Base-by-base conservation (phyloP, 2,113 vertebrate genomes). In the Thunnus thynnus region DNA sequence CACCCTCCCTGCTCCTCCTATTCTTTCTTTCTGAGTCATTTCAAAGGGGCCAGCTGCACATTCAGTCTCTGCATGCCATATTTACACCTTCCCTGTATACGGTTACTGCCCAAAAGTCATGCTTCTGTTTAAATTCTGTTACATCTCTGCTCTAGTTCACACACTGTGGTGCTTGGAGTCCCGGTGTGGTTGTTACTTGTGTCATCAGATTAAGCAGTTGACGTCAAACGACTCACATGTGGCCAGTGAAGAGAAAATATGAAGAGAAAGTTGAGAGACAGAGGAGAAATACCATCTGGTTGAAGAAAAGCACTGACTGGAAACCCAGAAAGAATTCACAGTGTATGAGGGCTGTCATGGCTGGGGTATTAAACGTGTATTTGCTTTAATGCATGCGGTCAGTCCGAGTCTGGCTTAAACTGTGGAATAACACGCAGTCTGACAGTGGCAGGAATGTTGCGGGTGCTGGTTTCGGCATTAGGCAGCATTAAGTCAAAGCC, bases 401-500 rank as follows among this genome's bases (percentile, higher is more conserved):
- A 69, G 84, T 80, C 65, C 50, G 78, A 22, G 61, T 90, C 86
- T 89, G 89, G 79, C 76, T 79, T 54, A 86, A 90, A 79, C 57
- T 20, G 65, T 87, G 89, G 87, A 93, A 91, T 84, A 92, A 86
- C 85, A 90, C 71, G 63, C 76, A 67, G 79, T 57, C 86, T 68
- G 88, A 82, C 82, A 76, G 90, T 27, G 56, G 89, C 87, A 87
- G 91, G 93, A 94, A 95, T 95, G 93, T 54, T 90, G 90, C 51
- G 84, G 89, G 41, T 68, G 86, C 88, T 90, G 86, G 75, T 90
- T 90, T 87, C 84, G 66, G 92, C 89, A 93, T 94, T 93, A 94
- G 79, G 83, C 76, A 27, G 90, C 78, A 94, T 95, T 95, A 95
- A 90, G 84, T 72, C 52, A 82, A 92, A 93, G 91, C 86, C 92